Base-by-base conservation (phyloP, 1,140 invertebrate genomes). In the Maniola jurtina region DNA sequence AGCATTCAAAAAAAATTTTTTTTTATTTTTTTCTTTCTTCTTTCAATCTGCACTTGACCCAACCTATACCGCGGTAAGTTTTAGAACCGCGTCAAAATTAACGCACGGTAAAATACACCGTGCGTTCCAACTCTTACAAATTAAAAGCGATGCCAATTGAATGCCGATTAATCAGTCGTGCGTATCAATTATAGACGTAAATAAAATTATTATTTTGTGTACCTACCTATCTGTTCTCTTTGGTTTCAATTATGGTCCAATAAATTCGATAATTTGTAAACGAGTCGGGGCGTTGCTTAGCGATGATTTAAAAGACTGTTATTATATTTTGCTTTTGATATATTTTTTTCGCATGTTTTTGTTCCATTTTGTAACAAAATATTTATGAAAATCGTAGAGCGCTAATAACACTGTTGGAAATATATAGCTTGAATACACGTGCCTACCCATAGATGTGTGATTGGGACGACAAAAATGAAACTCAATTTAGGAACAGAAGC, bases 131-230 rank as follows among this genome's bases (percentile, higher is more conserved):
- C 10, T 13, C 16, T 55, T 47, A 61, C 59, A 56, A 15, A 40
- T 65, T 61, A 70, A 70, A 70, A 59, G 14, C 55, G 54, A 35
- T 34, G 16, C 16, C 57, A 56, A 60, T 0, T 40, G 52, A 59
- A 47, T 36, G 48, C 25, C 13, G 33, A 61, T 69, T 60, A 69
- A 57, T 69, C 57, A 56, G 11, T 64, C 57, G 40, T 50, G 50
- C 67, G 40, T 64, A 64, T 56, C 56, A 56, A 69, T n/a, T n/a
- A n/a, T 61, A 61, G n/a, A 40, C 35, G 47, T 52, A 58, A 35
- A 25, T 50, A 58, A 58, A 60, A 35, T 60, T 60, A 14, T 60
- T 47, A 42, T 59, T 59, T 25, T 59, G 56, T 59, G 42, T 45
- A 45, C 42, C 7, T 38, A 11, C 7, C 7, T 38, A 38, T 11